A percentile compares a stretch with the other conserved stretches of the same genome.
Conservation (phyloP, 2,113 vertebrate genomes). For the Rissa tridactyla region DNA sequence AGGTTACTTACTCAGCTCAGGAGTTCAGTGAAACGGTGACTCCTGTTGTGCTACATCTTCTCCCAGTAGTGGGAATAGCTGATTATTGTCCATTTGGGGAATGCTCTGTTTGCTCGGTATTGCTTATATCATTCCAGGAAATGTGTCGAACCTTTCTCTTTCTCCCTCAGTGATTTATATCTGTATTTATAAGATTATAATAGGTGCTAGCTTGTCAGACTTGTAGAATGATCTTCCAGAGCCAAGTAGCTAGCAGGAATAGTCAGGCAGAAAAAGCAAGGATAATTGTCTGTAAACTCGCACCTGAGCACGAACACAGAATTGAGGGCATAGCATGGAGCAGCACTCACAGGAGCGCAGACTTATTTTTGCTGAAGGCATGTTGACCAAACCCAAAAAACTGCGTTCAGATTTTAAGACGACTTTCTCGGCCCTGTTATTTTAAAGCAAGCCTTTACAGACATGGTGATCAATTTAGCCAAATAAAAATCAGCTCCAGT, state of each 20-base stretch:
- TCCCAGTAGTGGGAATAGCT: background rate
- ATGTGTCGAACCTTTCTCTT: background rate
- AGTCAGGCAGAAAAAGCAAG: background rate
- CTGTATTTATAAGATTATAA: constrained; percentile 1
- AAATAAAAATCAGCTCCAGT: background rate
- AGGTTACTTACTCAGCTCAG: background rate
- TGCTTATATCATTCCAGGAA: background rate
- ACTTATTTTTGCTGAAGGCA: background rate
- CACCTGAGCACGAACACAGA: background rate
- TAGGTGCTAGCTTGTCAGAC: background rate
- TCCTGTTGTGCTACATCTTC: background rate
- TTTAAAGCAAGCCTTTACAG: background rate
- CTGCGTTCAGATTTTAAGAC: background rate
- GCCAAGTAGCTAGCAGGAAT: background rate
- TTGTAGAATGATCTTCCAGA: background rate
- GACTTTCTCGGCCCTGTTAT: background rate
- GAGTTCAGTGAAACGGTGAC: background rate
- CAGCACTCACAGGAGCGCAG: background rate
- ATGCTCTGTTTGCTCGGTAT: background rate
- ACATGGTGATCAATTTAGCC: background rate
- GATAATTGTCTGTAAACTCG: constrained; percentile 12
- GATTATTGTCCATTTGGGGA: background rate
- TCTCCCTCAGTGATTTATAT: background rate
- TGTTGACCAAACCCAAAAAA: background rate
- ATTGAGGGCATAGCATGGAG: background rate